phyloP scores from a whole-genome alignment of 2,888 invertebrate species.

The Pseudoips prasinana region DNA sequence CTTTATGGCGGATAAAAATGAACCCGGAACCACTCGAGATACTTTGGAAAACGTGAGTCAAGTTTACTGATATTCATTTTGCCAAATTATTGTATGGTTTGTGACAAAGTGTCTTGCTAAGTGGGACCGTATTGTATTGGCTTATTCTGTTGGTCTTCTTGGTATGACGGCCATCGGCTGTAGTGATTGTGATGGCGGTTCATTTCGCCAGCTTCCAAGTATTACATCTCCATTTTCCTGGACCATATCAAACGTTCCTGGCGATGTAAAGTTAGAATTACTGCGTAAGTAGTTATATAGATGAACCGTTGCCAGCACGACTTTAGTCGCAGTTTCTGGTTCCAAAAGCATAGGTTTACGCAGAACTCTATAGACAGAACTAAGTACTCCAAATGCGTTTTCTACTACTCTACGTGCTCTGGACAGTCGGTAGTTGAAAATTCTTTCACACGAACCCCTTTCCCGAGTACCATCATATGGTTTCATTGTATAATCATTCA shows the following conservation, averaged over 20 bases:
- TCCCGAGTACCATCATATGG: too few species aligned
- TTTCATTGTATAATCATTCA: too few species aligned
- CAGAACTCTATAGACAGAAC: too few species aligned
- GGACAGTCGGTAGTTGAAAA: too few species aligned
- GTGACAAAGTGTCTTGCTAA: constrained; percentile 29
- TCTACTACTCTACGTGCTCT: constrained; percentile 18
- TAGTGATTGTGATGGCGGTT: constrained; percentile 24
- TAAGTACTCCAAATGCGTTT: too few species aligned
- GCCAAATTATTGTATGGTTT: constrained; percentile 28
- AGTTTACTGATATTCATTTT: constrained; percentile 29
- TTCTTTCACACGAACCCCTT: too few species aligned
- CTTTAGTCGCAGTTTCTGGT: constrained; percentile 28
- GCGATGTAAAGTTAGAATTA: constrained; percentile 14
- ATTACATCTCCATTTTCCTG: constrained; percentile 24
- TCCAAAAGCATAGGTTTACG: too few species aligned
- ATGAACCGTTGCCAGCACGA: constrained; percentile 24
- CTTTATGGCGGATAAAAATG: constrained; percentile 31
- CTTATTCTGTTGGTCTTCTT: constrained; percentile 27
- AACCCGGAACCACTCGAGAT: constrained; percentile 24
- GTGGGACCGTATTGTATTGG: constrained; percentile 24
- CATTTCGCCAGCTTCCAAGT: constrained; percentile 32
- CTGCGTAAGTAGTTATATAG: constrained; percentile 27
- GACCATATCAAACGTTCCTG: constrained; percentile 24
- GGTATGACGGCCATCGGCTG: constrained; percentile 25
- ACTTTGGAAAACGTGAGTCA: constrained; percentile 22